Conservation (phyloP, 2,888 invertebrate species). For the Campoplex capitator region DNA sequence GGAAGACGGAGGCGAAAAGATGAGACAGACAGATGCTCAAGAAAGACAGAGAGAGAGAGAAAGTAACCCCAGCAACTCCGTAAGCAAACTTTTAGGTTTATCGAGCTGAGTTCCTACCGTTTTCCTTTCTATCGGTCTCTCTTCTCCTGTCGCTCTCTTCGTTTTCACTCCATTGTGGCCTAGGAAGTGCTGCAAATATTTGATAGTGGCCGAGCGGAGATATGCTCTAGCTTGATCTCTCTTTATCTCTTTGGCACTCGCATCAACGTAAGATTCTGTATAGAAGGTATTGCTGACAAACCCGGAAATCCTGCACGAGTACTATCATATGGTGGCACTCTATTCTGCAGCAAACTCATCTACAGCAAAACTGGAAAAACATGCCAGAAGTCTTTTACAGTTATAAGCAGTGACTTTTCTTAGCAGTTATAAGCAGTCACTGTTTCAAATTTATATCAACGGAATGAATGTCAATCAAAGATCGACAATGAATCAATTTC, state of each 20-base stretch:
- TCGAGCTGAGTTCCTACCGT: slow-evolving; percentile 75
- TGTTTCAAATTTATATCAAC: background rate
- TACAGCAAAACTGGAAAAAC: slow-evolving; percentile 20
- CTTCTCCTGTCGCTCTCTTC: slow-evolving; percentile 32
- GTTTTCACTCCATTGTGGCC: slow-evolving; percentile 72
- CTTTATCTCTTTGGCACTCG: slow-evolving; percentile 49
- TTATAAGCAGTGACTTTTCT: too few relatives aligned
- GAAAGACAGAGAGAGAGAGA: slow-evolving; percentile 19
- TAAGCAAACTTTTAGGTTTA: slow-evolving; percentile 83
- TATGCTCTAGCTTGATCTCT: slow-evolving; percentile 42
- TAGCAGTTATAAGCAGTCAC: background rate
- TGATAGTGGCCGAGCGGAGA: slow-evolving; percentile 77
- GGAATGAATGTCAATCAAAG: background rate
- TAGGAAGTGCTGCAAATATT: slow-evolving; percentile 81
- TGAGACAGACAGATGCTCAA: slow-evolving; percentile 21
- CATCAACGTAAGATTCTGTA: slow-evolving; percentile 38
- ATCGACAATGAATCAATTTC: background rate
- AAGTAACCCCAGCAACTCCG: slow-evolving; percentile 68
- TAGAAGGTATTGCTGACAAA: slow-evolving; percentile 33
- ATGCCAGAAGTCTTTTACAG: slow-evolving; percentile 11
- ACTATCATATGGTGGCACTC: slow-evolving; percentile 44
- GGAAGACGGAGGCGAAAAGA: slow-evolving; percentile 73
- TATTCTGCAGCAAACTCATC: slow-evolving; percentile 3
- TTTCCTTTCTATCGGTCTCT: slow-evolving; percentile 65
- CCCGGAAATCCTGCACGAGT: slow-evolving; percentile 36